A percentile compares a stretch with the other conserved stretches of the same genome.
phyloP scores from a whole-genome alignment of 2,113 vertebrate species.

The Peucedramus taeniatus region DNA sequence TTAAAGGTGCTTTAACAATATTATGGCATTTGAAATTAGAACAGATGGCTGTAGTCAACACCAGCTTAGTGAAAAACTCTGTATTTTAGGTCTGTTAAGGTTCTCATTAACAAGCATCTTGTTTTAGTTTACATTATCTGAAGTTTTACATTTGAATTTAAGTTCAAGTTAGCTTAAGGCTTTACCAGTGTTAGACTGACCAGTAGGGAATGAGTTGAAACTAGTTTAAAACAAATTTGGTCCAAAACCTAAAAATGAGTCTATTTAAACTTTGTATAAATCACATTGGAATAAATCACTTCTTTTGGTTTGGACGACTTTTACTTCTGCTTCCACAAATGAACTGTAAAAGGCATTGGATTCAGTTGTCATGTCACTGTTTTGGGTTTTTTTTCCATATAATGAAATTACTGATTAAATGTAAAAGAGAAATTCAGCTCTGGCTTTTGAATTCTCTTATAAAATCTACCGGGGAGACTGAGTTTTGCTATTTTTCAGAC shows the following conservation, averaged over 20 bases:
- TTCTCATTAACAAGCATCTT: not conserved
- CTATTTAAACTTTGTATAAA: not conserved
- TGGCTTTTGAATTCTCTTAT: not conserved
- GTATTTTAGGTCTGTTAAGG: not conserved
- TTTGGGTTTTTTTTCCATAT: not conserved
- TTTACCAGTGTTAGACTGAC: not conserved
- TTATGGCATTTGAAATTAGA: not conserved
- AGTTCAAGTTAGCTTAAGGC: not conserved
- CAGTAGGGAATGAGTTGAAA: not conserved
- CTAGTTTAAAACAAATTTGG: not conserved
- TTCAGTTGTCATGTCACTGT: not conserved
- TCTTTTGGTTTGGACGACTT: not conserved
- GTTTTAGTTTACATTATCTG: not conserved
- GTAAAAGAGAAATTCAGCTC: not conserved
- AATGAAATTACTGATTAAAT: not conserved
- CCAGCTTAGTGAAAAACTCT: not conserved
- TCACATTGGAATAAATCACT: not conserved
- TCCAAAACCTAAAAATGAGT: not conserved
- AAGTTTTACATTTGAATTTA: not conserved
- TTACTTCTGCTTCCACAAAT: not conserved
- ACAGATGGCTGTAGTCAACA: not conserved
- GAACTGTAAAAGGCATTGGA: not conserved
- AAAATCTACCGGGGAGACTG: not conserved
- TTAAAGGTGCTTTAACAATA: not conserved
- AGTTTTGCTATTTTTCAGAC: not conserved